Evolutionary conservation across 2,113 vertebrate genomes (phyloP), one percentile per base, ranked within the genome.

Genomic region (Propithecus coquereli): DNA sequence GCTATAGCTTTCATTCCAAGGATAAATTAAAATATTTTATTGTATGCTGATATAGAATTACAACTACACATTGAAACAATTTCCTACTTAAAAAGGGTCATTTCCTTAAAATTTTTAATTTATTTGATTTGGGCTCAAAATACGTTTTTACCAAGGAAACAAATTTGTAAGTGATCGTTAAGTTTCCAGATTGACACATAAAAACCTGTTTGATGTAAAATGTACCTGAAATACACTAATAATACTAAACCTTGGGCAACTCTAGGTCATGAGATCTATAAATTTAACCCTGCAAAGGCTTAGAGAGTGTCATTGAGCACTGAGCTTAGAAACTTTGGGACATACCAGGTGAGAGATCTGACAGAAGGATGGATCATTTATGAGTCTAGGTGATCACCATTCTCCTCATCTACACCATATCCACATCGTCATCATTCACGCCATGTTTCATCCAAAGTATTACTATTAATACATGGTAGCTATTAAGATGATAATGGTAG

Each of bases 101-200:
- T 96, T 98, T 96, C 80, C 91, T 90, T 87, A 85, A 95, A 87
- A n/a, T 10, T 94, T 85, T 96, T 85, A 81, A 66, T 91, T 83
- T 91, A 93, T 97, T 95, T 95, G 32, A 93, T 94, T 97, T 96
- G 93, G 96, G 83, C 84, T 90, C 59, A 93, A 95, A 90, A 84
- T 84, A 90, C 74, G 90, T 83, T 95, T 93, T 96, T 84, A 95
- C 63, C 32, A 66, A 87, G 59, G 66, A 89, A 95, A 76, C 79
- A 89, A 59, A 30, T 91, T 97, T 94, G 73, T 89, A 95, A 94
- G 81, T 87, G 70, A 97, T 92, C 87, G 92, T 87, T 96, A 95
- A 77, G 45, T 91, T 96, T 40, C 23, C 22, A 94, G 52, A 84
- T 77, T 95, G 90, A 91, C 90, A 93, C 80, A 87, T 71, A 87